These are phyloP conservation scores for Aethina tumida DNA, from an alignment of 1,140 invertebrate genomes.

Conservation along the genomic window DNA sequence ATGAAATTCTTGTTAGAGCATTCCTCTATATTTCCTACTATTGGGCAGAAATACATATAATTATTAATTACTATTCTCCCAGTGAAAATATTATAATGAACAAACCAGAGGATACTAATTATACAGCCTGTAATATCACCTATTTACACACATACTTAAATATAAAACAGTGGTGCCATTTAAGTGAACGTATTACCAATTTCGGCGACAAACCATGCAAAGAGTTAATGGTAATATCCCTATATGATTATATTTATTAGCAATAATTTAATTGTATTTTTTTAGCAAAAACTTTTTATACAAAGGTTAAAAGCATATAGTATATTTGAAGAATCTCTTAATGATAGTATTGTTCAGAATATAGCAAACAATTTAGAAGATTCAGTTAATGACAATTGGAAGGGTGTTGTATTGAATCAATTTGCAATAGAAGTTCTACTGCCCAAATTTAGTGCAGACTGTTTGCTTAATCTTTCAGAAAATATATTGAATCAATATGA, in stretches of 20 bases:
- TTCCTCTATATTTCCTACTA: conserved; percentile 29
- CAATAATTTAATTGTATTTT: conserved; percentile 9
- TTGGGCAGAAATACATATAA: conserved; percentile 30
- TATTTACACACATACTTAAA: conserved; percentile 30
- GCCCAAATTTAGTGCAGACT: conserved; percentile 20
- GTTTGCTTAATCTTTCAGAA: conserved; percentile 11
- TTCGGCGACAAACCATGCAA: conserved; percentile 32
- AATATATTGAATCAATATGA: conserved; percentile 14
- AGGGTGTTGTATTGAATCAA: conserved; percentile 23
- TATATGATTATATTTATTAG: conserved; percentile 4
- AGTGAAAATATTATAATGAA: conserved; percentile 16
- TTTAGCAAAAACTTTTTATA: conserved; percentile 29
- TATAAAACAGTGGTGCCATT: conserved; percentile 28
- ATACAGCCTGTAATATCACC: conserved; percentile 23
- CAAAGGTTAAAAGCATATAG: conserved; percentile 27
- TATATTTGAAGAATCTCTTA: conserved; percentile 22
- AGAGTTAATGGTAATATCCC: conserved; percentile 24
- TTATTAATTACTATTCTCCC: conserved; percentile 24
- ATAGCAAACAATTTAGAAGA: conserved; percentile 19
- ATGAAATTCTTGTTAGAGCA: conserved; percentile 27
- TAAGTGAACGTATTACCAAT: conserved; percentile 33
- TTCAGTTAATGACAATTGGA: conserved; percentile 22
- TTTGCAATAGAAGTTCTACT: conserved; percentile 24
- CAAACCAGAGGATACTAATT: conserved; percentile 17
- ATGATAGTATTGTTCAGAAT: conserved; percentile 19